A percentile compares a stretch with the other conserved stretches of the same genome.
phyloP scores from a whole-genome alignment of 2,113 vertebrate genomes.

The Chitala chitala region DNA sequence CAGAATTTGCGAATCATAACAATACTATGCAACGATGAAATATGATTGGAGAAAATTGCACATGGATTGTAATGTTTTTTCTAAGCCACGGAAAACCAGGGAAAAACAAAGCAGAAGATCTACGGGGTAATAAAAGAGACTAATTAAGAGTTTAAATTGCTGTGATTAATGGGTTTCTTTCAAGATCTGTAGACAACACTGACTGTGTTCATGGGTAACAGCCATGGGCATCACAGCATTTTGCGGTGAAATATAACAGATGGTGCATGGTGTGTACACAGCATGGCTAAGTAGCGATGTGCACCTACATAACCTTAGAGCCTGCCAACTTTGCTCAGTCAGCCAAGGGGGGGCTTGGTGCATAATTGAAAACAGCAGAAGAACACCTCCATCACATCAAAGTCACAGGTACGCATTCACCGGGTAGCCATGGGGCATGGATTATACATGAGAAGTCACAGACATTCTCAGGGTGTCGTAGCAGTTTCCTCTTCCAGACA shows the following conservation, averaged over 20 bases:
- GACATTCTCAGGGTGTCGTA: no score
- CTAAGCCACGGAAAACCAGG: not conserved
- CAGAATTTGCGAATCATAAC: not conserved
- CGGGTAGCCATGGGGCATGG: not conserved
- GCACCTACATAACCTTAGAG: not conserved
- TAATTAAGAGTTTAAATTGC: slow-evolving; percentile 1
- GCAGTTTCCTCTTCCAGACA: no score
- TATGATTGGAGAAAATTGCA: slow-evolving; percentile 12
- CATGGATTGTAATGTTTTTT: not conserved
- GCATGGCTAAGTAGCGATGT: not conserved
- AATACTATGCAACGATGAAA: not conserved
- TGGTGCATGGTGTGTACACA: not conserved
- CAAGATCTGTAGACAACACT: not conserved
- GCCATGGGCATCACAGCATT: not conserved
- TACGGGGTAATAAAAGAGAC: not conserved
- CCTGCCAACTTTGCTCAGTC: not conserved
- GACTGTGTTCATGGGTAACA: not conserved
- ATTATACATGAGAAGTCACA: not conserved
- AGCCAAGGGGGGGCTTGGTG: not conserved
- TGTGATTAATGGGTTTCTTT: not conserved
- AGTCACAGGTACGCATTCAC: not conserved
- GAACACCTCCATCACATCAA: not conserved
- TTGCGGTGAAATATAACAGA: no score
- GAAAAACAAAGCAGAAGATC: slow-evolving; percentile 17
- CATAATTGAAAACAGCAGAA: not conserved